These are phyloP conservation scores for Eubasilissa splendida DNA, from an alignment of 2,888 invertebrate genomes.

Conservation along the genomic window DNA sequence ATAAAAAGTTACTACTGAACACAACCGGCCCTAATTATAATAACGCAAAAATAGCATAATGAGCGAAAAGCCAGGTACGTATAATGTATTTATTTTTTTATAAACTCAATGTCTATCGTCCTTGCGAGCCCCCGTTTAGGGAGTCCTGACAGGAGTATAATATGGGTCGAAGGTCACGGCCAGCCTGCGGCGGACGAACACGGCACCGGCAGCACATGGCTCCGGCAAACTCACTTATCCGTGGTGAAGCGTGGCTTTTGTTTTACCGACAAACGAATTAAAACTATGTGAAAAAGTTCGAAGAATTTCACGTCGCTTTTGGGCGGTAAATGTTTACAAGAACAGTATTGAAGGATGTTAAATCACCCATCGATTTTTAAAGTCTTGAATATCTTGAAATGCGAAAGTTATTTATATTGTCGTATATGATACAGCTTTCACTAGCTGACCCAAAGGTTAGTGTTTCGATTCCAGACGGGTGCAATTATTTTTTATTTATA, in stretches of 20 bases:
- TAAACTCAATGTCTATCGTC: not conserved
- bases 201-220: slow-evolving; percentile 20
- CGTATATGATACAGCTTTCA: too few species aligned
- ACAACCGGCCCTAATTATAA: not conserved
- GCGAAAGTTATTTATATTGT: too few species aligned
- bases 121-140: slow-evolving; percentile 5
- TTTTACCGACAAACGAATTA: slow-evolving; percentile 50
- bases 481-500: too few species aligned
- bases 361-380: too few species aligned
- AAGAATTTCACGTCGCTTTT: not conserved
- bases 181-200: slow-evolving; percentile 11
- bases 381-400: too few species aligned
- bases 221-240: slow-evolving; percentile 38
- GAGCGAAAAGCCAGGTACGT: not conserved
- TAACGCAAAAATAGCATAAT: not conserved
- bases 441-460: too few species aligned
- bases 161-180: slow-evolving; percentile 16
- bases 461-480: too few species aligned
- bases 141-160: not conserved
- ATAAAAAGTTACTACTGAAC: too few species aligned
- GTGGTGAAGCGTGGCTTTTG: slow-evolving; percentile 47
- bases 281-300: slow-evolving; percentile 16
- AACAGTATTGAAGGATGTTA: not conserved
- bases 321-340: not conserved
- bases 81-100: not conserved